A percentile compares a stretch with the other conserved stretches of the same genome.
phyloP scores from a whole-genome alignment of 2,113 vertebrate species.

The Glaucidium brasilianum region DNA sequence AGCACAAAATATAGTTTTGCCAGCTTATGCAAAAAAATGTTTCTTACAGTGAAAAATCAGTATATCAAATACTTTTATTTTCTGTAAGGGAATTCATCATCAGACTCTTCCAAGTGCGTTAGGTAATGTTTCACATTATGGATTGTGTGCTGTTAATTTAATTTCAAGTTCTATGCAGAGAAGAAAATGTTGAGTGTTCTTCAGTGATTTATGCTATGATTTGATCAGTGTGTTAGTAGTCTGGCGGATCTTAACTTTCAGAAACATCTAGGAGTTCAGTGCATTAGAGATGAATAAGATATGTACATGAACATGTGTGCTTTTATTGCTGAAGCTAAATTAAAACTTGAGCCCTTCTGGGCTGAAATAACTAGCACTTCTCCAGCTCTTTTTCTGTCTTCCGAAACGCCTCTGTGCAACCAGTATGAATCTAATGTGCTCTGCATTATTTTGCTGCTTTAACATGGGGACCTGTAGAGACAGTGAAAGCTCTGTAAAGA shows the following conservation, averaged over 20 bases:
- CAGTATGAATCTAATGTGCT: slow-evolving; percentile 31
- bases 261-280: not conserved
- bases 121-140: not conserved
- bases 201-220: slow-evolving; percentile 16
- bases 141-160: not conserved
- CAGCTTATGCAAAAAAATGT: not conserved
- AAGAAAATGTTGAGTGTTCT: not conserved
- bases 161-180: not conserved
- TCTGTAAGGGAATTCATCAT: not conserved
- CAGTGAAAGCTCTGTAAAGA: slow-evolving; percentile 40
- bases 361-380: not conserved
- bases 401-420: not conserved
- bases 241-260: not conserved
- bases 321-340: slow-evolving; percentile 37
- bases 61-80: not conserved
- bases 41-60: not conserved
- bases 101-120: not conserved
- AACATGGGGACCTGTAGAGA: slow-evolving; percentile 54
- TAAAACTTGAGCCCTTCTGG: slow-evolving; percentile 8
- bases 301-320: not conserved
- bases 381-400: not conserved
- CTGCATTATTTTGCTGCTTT: slow-evolving; percentile 56
- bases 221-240: slow-evolving; percentile 5
- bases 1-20: not conserved
- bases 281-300: not conserved